Percentiles rank a stretch among this genome's conserved stretches.
Conservation (phyloP, 2,113 vertebrate species). For the Tachysurus vachellii region DNA sequence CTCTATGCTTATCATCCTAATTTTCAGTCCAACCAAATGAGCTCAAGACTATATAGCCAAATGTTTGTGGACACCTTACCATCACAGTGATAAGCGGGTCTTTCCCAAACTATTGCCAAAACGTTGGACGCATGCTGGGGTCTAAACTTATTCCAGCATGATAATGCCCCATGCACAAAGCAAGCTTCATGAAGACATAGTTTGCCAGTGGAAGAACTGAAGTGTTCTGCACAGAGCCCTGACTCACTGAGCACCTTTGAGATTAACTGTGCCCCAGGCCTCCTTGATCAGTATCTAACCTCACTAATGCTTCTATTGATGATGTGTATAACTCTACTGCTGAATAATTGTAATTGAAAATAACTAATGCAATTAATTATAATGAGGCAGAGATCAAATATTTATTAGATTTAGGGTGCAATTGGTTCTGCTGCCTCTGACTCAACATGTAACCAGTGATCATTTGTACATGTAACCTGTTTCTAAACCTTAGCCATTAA, state of each 20-base stretch:
- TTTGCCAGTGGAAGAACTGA: background rate
- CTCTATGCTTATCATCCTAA: background rate
- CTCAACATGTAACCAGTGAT: background rate
- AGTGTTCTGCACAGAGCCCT: background rate
- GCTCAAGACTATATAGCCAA: background rate
- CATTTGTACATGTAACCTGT: too few species aligned
- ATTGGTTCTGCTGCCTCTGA: background rate
- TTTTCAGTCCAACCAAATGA: background rate
- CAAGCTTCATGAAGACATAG: background rate
- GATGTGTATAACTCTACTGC: background rate
- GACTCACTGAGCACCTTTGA: background rate
- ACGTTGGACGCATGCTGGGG: background rate
- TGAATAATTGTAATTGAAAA: background rate
- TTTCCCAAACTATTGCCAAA: background rate
- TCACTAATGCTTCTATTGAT: background rate
- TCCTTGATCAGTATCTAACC: background rate
- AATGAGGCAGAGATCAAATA: background rate
- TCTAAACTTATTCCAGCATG: background rate
- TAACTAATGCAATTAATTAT: background rate
- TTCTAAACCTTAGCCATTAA: background rate
- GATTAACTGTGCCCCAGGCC: background rate
- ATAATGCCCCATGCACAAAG: background rate
- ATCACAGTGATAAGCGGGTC: background rate
- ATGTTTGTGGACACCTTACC: background rate
- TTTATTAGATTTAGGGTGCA: background rate